These are phyloP conservation scores for Fulmarus glacialis DNA, from an alignment of 2,113 vertebrate genomes.

Conservation along the genomic window DNA sequence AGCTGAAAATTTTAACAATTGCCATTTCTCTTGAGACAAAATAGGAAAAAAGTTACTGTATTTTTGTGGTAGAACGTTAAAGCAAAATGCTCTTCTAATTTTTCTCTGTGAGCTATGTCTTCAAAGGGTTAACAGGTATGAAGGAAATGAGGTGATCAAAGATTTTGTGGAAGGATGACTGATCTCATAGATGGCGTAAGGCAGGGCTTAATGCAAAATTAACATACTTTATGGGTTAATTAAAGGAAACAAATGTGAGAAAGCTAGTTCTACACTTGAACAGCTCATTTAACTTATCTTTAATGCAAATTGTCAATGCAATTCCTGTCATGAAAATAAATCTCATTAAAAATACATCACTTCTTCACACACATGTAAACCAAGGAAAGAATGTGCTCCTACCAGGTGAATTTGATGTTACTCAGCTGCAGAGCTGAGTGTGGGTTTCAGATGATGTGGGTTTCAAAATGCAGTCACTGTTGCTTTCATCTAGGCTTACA, in stretches of 20 bases:
- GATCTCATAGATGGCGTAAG: neutral
- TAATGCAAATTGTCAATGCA: neutral
- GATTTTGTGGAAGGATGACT: neutral
- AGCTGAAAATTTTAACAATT: neutral
- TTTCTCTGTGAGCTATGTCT: neutral
- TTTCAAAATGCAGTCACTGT: neutral
- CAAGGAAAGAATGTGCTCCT: neutral
- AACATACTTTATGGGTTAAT: neutral
- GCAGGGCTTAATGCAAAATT: neutral
- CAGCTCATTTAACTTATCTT: constrained; percentile 38
- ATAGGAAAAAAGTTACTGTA: neutral
- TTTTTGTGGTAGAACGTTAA: neutral
- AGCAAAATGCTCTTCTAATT: neutral
- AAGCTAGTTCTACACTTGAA: neutral
- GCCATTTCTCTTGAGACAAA: neutral
- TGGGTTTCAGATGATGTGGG: neutral
- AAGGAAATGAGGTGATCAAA: neutral
- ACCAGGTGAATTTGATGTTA: neutral
- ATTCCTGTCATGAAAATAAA: constrained; percentile 26
- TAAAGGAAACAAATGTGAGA: constrained; percentile 21
- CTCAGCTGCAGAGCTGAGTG: neutral
- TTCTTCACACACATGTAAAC: neutral
- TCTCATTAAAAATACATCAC: constrained; percentile 17
- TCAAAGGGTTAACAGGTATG: neutral
- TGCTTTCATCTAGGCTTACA: neutral